Conservation (phyloP, 2,797 vertebrate genomes). For the Sebastes paucispinis region DNA sequence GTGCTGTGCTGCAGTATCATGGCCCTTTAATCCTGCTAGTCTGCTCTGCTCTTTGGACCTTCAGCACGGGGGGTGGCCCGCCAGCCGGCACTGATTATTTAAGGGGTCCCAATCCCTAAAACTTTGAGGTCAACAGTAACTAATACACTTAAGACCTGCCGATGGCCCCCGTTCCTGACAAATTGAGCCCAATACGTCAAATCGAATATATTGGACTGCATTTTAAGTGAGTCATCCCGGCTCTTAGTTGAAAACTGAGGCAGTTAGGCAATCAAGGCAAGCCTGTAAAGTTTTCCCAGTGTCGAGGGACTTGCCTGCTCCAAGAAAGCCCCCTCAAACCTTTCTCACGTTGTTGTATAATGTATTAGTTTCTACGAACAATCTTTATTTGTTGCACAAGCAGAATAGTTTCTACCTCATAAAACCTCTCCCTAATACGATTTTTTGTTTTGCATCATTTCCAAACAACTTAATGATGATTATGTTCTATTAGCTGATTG, state of each 20-base stretch:
- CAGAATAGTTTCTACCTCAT: not conserved
- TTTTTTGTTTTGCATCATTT: slow-evolving; percentile 30
- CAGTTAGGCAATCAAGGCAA: slow-evolving; percentile 21
- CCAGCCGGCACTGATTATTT: slow-evolving; percentile 38
- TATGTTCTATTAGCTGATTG: slow-evolving; percentile 32
- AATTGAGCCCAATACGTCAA: slow-evolving; percentile 33
- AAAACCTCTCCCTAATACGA: slow-evolving; percentile 2
- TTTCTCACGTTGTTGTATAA: slow-evolving; percentile 11
- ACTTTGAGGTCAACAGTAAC: slow-evolving; percentile 48
- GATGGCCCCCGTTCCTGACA: slow-evolving; percentile 34
- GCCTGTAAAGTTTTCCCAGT: slow-evolving; percentile 1
- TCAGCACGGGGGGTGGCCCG: not conserved
- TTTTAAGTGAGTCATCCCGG: slow-evolving; percentile 35
- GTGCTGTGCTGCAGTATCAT: not conserved
- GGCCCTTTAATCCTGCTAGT: slow-evolving; percentile 28
- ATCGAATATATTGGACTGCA: slow-evolving; percentile 17
- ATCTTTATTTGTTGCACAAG: slow-evolving; percentile 17
- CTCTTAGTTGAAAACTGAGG: slow-evolving; percentile 34
- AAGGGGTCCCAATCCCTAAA: slow-evolving; percentile 34
- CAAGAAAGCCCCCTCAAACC: not conserved
- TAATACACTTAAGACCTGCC: slow-evolving; percentile 37
- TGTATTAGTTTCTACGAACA: slow-evolving; percentile 3
- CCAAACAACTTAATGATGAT: slow-evolving; percentile 44
- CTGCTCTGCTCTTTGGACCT: slow-evolving; percentile 28
- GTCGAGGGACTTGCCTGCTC: slow-evolving; percentile 8